A percentile compares a stretch with the other conserved stretches of the same genome.
Conservation (phyloP, 2,888 invertebrate species). For the Torymus tubicola region DNA sequence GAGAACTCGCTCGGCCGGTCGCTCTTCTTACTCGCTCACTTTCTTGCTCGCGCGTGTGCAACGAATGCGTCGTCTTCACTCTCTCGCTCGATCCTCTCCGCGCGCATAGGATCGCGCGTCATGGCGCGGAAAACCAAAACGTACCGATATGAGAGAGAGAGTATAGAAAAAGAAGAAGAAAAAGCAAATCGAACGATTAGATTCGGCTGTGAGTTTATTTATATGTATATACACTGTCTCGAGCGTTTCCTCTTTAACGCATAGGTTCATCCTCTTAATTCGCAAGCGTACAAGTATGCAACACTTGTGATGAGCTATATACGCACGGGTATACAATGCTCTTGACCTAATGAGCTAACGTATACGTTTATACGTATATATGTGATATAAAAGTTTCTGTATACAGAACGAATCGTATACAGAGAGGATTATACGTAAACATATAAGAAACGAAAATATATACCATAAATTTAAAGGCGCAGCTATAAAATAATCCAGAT, state of each 20-base stretch:
- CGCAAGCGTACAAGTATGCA: too few species aligned
- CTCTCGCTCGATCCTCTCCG: constrained; percentile 32
- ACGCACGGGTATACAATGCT: constrained; percentile 35
- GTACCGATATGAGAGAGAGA: background rate
- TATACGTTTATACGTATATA: too few species aligned
- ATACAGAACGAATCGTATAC: too few species aligned
- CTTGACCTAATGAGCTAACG: constrained; percentile 59
- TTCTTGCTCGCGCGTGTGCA: constrained; percentile 2
- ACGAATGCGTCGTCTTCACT: constrained; percentile 23
- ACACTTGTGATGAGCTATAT: too few species aligned
- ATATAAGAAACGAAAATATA: too few species aligned
- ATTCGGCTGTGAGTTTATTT: background rate
- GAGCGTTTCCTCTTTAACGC: constrained; percentile 63
- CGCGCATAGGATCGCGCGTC: background rate
- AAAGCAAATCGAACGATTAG: background rate
- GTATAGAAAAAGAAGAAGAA: background rate
- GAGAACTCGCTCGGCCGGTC: constrained; percentile 21
- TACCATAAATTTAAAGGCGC: too few species aligned
- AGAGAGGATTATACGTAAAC: too few species aligned
- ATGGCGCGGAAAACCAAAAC: background rate
- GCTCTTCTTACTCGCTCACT: constrained; percentile 11
- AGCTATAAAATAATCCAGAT: too few species aligned
- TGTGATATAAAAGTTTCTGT: too few species aligned
- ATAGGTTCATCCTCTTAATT: constrained; percentile 57
- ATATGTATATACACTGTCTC: constrained; percentile 56